Conservation (phyloP, 2,888 invertebrate species). For the Drosophila algonquin region DNA sequence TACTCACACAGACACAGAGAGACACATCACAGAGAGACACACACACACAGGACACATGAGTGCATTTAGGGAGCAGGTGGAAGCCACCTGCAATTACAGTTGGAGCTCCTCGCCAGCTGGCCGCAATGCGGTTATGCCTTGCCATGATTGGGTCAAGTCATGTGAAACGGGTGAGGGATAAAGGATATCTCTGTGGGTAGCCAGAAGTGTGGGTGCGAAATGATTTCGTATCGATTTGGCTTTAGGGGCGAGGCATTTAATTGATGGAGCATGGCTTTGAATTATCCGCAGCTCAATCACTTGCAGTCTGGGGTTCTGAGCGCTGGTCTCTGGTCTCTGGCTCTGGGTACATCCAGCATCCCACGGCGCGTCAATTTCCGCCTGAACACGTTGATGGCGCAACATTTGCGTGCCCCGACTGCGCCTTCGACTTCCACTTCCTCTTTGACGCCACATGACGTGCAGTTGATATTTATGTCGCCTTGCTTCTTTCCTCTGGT, state of each 20-base stretch:
- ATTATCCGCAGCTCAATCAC: slow-evolving; percentile 67
- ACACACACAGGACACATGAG: neutral
- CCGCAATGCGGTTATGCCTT: slow-evolving; percentile 40
- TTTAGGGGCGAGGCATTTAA: slow-evolving; percentile 36
- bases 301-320: slow-evolving; percentile 20
- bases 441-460: slow-evolving; percentile 49
- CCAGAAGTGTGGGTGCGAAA: slow-evolving; percentile 19
- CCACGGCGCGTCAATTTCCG: slow-evolving; percentile 68
- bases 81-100: slow-evolving; percentile 59
- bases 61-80: neutral
- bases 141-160: slow-evolving; percentile 13
- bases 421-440: slow-evolving; percentile 38
- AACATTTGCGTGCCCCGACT: slow-evolving; percentile 45
- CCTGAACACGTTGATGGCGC: slow-evolving; percentile 63
- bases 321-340: neutral
- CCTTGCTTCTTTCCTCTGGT: slow-evolving; percentile 3
- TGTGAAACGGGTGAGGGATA: neutral
- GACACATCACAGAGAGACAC: slow-evolving; percentile 1
- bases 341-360: slow-evolving; percentile 6
- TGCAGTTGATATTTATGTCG: slow-evolving; percentile 54
- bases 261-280: slow-evolving; percentile 47
- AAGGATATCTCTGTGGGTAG: slow-evolving; percentile 8
- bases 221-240: slow-evolving; percentile 47
- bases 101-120: slow-evolving; percentile 13
- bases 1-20: slow-evolving; percentile 8